Evolutionary conservation across 2,888 invertebrate species (phyloP), one percentile per base, ranked within the genome.

Genomic region (Trypoxylon attenuatum): DNA sequence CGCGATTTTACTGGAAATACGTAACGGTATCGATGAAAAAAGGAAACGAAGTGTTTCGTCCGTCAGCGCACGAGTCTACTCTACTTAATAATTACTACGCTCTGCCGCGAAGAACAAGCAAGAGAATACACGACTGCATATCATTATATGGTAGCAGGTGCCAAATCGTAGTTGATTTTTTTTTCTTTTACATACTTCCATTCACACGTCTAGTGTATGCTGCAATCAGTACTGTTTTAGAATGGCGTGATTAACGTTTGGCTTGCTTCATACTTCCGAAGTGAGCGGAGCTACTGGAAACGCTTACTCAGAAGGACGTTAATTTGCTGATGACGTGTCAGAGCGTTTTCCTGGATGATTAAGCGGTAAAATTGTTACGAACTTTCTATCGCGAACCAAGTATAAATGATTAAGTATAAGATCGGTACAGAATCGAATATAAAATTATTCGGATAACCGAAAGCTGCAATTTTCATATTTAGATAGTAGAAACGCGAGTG

Each of bases 41-140:
- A 33, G 33, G 33, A 33, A 33, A 33, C 33, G 33, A 13, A 59
- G 16, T 49, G 51, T 68, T 69, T 70, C 60, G 58, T 66, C 57
- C 63, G 51, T 57, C 59, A 71, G 57, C 64, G 61, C 66, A 60
- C 65, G n/a, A n/a, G n/a, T 66, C 56, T 66, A 64, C 75, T 70
- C 43, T 41, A 39, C 33, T 15, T 22, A 68, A 65, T 64, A 50
- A 59, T 67, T 65, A 60, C 64, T 63, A 68, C 62, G 57, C 56
- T 55, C 42, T 18, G 54, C 45, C 42, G 43, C 61, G 54, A 53
- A 2, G 10, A 5, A 18, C 16, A 13, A 13, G 50, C 27, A 2
- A 13, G 13, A 15, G 21, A 25, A 25, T 33, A 15, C 16, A 25
- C 25, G 16, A 8, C 23, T 25, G 13, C 15, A 15, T 5, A 25